Base-by-base conservation (phyloP, 2,113 vertebrate species). In the Stictonetta naevosa region DNA sequence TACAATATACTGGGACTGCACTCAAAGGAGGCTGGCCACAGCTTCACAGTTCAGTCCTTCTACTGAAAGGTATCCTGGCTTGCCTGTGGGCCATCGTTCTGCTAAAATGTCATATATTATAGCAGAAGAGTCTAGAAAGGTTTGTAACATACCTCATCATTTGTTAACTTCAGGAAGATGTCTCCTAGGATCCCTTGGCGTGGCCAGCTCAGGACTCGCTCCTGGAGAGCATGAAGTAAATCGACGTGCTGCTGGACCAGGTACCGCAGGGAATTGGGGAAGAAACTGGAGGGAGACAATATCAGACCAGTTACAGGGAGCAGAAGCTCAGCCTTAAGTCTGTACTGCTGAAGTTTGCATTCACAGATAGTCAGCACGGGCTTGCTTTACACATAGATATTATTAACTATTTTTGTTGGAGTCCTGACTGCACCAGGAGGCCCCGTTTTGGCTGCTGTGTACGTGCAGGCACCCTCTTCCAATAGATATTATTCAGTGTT, bases 181-280 rank as follows among this genome's bases (percentile, higher is more conserved):
- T 99, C 99, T 96, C 99, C 99, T 94, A 99, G 98, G 95, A 99
- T 99, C 96, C 99, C 98, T 98, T 99, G 99, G 96, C 99, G 98
- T 91, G 99, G 99, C 98, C 98, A 98, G 95, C 98, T 99, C 55
- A 99, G 97, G 72, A 99, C 98, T 66, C 99, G 97, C 59, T 99
- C 99, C 96, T 99, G 99, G 14, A 99, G 98, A 19, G 98, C 98
- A 0, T 99, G 99, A 64, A 99, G 98, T 68, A 99, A 98, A 94
- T 99, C 99, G 21, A 99, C 97, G 6, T 99, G 99, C 97, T 99
- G 99, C 98, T 99, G 99, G 95, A 99, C 99, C 90, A 99, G 97
- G 95, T 99, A 99, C 69, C 99, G 97, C 95, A 99, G 95, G n/a
- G 98, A 99, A 92, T 98, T 99, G 85, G 99, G 99, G 87, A 99